Conservation (phyloP, 64 coral and sea anemone genomes). For the Dendrophyllia cribrosa region DNA sequence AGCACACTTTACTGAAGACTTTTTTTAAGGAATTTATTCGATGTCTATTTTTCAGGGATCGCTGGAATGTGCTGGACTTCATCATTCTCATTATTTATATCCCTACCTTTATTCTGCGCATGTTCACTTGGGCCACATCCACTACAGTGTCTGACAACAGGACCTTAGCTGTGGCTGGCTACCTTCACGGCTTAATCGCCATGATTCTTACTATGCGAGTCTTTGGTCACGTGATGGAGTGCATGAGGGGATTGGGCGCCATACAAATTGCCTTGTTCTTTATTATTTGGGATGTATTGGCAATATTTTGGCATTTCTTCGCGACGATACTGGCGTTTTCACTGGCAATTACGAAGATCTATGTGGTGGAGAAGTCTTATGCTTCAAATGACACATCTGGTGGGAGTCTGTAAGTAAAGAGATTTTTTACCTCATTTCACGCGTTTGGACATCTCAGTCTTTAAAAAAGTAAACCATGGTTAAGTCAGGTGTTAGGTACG, state of each 20-base stretch:
- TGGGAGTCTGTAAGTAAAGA: no score
- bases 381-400: no score
- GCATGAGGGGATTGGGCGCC: neutral
- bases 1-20: no score
- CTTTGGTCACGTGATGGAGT: neutral
- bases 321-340: neutral
- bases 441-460: no score
- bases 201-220: neutral
- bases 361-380: neutral
- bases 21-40: no score
- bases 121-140: neutral
- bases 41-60: neutral
- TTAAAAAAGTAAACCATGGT: no score
- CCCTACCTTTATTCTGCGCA: neutral
- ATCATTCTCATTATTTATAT: neutral
- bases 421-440: no score
- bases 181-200: neutral
- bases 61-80: slow-evolving; percentile 1
- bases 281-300: neutral
- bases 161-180: neutral
- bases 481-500: no score
- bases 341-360: neutral
- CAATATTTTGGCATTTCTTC: neutral
- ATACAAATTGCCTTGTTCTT: neutral
- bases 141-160: neutral